A percentile compares a stretch with the other conserved stretches of the same genome.
Evolutionary conservation across 2,888 invertebrate genomes (phyloP).

Genomic region (Eudemis profundana): DNA sequence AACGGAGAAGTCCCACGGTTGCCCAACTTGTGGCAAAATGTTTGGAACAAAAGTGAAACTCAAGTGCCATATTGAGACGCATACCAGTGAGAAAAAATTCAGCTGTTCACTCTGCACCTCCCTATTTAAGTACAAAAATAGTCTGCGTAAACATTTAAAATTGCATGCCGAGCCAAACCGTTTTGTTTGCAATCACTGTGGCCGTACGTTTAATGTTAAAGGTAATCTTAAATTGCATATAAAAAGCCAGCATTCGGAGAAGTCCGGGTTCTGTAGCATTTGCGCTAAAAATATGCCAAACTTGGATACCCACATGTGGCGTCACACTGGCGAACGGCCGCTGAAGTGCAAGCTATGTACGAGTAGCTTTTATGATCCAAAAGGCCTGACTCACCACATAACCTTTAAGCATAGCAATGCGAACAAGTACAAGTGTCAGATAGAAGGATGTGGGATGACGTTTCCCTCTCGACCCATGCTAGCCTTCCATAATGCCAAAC

Average conservation of each 20-base stretch:
- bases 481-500: conserved; percentile 69
- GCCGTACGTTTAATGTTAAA: conserved; percentile 73
- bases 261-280: conserved; percentile 80
- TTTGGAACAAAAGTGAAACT: conserved; percentile 72
- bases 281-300: conserved; percentile 83
- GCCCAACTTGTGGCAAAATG: conserved; percentile 66
- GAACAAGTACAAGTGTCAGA: conserved; percentile 67
- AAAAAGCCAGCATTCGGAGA: conserved; percentile 80
- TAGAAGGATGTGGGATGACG: conserved; percentile 62
- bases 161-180: conserved; percentile 64
- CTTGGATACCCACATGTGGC: conserved; percentile 82
- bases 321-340: conserved; percentile 81
- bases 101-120: conserved; percentile 73
- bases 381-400: conserved; percentile 70
- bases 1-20: conserved; percentile 62
- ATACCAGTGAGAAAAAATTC: conserved; percentile 66
- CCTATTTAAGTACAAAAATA: conserved; percentile 79
- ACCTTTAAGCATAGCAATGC: conserved; percentile 71
- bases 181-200: conserved; percentile 73
- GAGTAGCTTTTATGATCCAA: conserved; percentile 67
- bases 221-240: conserved; percentile 83
- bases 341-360: conserved; percentile 73
- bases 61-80: conserved; percentile 64
- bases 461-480: conserved; percentile 75
- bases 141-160: conserved; percentile 79